phyloP scores from a whole-genome alignment of 2,888 invertebrate genomes.

The Anthophora plumipes region DNA sequence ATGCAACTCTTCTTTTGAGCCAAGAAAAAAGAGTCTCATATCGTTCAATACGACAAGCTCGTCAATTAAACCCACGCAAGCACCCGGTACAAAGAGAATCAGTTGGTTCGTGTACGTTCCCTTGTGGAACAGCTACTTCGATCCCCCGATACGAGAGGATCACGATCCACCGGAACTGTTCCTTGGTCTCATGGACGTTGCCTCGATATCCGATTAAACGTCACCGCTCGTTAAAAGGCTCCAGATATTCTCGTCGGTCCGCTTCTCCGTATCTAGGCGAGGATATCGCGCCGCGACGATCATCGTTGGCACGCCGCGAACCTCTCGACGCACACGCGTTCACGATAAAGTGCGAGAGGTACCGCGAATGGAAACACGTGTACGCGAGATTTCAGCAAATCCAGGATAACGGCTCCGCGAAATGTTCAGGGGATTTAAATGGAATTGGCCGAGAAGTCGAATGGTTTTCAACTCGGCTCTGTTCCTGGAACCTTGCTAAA shows the following conservation, averaged over 20 bases:
- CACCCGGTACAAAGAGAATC: neutral
- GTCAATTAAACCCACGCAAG: slow-evolving; percentile 36
- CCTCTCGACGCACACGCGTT: slow-evolving; percentile 1
- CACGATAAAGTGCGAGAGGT: slow-evolving; percentile 4
- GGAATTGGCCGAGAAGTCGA: slow-evolving; percentile 73
- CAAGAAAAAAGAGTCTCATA: neutral
- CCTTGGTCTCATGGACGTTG: neutral
- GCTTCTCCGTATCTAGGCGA: slow-evolving; percentile 28
- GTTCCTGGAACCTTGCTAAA: slow-evolving; percentile 37
- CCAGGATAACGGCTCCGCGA: slow-evolving; percentile 69
- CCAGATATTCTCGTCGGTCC: slow-evolving; percentile 37
- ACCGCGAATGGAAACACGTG: slow-evolving; percentile 48
- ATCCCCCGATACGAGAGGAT: slow-evolving; percentile 10
- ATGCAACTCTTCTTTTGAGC: neutral
- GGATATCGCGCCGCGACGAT: slow-evolving; percentile 30
- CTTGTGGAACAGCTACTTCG: slow-evolving; percentile 10
- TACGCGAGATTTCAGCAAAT: slow-evolving; percentile 63
- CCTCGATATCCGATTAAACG: slow-evolving; percentile 64
- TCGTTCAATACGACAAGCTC: neutral
- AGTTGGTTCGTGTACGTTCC: neutral
- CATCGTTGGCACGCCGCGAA: slow-evolving; percentile 17
- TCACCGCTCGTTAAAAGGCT: slow-evolving; percentile 66
- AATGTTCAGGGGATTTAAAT: slow-evolving; percentile 69
- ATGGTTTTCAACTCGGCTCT: slow-evolving; percentile 58
- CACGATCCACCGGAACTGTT: slow-evolving; percentile 15